phyloP scores from a whole-genome alignment of 2,113 vertebrate species.

The Manacus vitellinus region DNA sequence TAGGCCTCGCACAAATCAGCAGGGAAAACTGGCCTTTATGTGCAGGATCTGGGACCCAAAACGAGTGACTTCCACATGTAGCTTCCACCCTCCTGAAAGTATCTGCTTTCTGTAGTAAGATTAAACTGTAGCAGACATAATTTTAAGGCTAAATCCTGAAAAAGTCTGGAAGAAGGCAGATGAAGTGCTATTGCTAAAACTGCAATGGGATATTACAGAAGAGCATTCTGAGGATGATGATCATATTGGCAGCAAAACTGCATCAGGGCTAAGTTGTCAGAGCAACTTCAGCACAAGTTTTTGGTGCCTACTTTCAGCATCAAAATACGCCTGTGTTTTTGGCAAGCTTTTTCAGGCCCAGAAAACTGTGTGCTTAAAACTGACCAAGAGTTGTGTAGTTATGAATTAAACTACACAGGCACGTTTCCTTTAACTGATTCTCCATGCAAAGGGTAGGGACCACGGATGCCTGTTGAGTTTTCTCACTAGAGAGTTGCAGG shows the following conservation, averaged over 20 bases:
- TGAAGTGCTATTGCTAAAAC: background rate
- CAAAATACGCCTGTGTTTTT: accelerated
- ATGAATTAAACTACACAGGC: background rate
- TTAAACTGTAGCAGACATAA: background rate
- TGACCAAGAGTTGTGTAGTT: background rate
- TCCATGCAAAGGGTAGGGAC: background rate
- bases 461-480: accelerated
- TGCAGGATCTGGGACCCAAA: background rate
- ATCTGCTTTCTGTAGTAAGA: background rate
- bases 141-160: background rate
- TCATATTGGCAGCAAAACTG: background rate
- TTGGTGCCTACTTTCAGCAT: background rate
- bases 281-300: background rate
- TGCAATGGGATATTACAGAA: background rate
- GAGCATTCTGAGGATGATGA: background rate
- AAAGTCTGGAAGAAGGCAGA: background rate
- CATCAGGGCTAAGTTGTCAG: background rate
- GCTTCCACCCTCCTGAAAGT: background rate
- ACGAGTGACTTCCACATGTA: background rate
- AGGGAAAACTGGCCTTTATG: background rate
- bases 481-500: accelerated
- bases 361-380: background rate
- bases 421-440: background rate
- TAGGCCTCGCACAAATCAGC: background rate
- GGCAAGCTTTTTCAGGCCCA: background rate